Percentiles rank a stretch among this genome's conserved stretches.
These are phyloP conservation scores for Drosophila aldrichi DNA, from an alignment of 2,888 invertebrate genomes.

Conservation along the genomic window DNA sequence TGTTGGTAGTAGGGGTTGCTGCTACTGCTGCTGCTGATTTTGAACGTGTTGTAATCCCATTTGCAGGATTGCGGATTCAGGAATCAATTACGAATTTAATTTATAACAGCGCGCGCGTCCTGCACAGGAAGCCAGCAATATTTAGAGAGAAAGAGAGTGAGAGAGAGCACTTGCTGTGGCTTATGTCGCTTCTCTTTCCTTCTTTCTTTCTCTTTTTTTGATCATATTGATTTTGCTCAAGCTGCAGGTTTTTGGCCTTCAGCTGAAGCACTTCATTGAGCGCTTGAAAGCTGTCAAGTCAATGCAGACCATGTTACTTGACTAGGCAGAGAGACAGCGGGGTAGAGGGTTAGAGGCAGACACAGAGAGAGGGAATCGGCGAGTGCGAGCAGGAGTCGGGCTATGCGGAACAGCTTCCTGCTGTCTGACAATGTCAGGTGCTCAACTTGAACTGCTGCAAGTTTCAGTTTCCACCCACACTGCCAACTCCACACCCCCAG, in stretches of 20 bases:
- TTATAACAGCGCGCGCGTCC: constrained; percentile 72
- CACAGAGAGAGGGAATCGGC: background rate
- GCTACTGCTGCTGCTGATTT: constrained; percentile 63
- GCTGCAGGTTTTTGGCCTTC: constrained; percentile 22
- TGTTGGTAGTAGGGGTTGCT: constrained; percentile 17
- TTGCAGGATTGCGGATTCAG: constrained; percentile 83
- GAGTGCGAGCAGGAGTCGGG: no score
- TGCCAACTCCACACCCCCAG: background rate
- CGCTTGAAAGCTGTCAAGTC: constrained; percentile 74
- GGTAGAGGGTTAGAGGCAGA: background rate
- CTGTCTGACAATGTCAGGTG: constrained; percentile 73
- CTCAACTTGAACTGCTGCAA: constrained; percentile 13
- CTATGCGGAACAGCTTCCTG: background rate
- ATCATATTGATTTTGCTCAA: constrained; percentile 66
- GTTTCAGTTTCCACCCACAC: background rate
- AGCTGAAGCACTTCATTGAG: constrained; percentile 64
- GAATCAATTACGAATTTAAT: constrained; percentile 82
- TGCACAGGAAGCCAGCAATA: constrained; percentile 62
- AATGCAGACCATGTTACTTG: constrained; percentile 40
- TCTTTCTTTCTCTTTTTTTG: background rate
- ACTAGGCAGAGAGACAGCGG: background rate
- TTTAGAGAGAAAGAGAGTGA: constrained; percentile 35
- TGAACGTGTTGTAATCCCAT: constrained; percentile 82
- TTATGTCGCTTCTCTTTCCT: background rate
- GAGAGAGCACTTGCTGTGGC: background rate